Evolutionary conservation across 2,113 vertebrate species (phyloP).

Genomic region (Oxyruncus cristatus): DNA sequence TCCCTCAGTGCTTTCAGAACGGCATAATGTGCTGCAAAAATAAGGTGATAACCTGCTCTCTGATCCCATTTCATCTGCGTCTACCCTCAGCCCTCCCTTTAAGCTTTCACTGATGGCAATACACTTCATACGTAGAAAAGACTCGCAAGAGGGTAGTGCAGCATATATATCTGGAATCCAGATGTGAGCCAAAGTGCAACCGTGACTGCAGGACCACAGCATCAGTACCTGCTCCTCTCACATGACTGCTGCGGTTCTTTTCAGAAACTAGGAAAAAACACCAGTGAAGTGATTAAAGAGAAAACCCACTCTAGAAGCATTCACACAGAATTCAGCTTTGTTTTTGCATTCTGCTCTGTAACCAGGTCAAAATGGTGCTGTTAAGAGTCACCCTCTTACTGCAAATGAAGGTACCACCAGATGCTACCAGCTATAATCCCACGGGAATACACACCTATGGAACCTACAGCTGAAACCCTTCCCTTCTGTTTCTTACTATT

Average conservation of each 20-base stretch:
- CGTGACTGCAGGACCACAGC: fast-evolving
- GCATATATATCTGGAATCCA: not conserved
- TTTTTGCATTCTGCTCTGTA: not conserved
- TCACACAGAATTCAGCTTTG: not conserved
- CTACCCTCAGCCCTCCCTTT: not conserved
- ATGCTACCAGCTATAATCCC: not conserved
- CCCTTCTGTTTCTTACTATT: not conserved
- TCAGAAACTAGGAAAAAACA: not conserved
- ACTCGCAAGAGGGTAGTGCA: not conserved
- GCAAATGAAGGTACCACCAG: not conserved
- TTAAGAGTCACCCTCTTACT: not conserved
- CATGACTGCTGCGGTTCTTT: not conserved
- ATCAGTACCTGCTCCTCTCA: not conserved
- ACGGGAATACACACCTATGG: fast-evolving
- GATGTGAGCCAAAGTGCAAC: not conserved
- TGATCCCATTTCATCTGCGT: not conserved
- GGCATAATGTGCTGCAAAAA: not conserved
- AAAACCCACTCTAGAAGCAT: not conserved
- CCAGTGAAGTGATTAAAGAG: not conserved
- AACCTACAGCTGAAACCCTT: not conserved
- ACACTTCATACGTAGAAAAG: not conserved
- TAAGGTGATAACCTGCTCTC: not conserved
- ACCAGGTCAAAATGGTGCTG: not conserved
- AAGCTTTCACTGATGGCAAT: not conserved
- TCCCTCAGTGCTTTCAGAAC: not conserved